Conservation (phyloP, 2,797 vertebrate genomes). For the Phataginus tricuspis region DNA sequence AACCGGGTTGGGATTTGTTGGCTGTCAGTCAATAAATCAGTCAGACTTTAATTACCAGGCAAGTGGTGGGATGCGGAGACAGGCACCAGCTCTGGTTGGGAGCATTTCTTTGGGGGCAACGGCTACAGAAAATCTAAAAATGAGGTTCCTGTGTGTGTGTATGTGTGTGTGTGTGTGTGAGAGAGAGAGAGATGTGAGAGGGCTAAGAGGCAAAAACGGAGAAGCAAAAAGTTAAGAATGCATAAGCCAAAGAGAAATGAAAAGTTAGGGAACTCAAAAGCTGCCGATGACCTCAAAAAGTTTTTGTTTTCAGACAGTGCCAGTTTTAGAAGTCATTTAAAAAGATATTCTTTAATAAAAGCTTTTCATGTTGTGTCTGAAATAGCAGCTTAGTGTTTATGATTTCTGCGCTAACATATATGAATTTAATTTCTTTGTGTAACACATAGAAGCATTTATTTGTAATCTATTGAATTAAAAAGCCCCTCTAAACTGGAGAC, state of each 20-base stretch:
- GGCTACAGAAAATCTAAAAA: slow-evolving; percentile 82
- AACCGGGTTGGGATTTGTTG: slow-evolving; percentile 94
- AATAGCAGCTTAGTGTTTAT: background rate
- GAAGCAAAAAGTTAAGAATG: slow-evolving; percentile 2
- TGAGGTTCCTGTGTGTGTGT: background rate
- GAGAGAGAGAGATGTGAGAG: background rate
- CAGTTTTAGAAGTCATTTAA: background rate
- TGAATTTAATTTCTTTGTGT: background rate
- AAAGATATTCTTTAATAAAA: slow-evolving; percentile 23
- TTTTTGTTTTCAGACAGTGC: slow-evolving; percentile 57
- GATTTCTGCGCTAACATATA: slow-evolving; percentile 23
- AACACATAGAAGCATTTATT: background rate
- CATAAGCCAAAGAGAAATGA: background rate
- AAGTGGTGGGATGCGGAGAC: slow-evolving; percentile 91
- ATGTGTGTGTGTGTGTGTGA: background rate
- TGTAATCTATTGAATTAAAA: slow-evolving; percentile 48
- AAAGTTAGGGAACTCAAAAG: slow-evolving; percentile 48
- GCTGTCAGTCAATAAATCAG: slow-evolving; percentile 98
- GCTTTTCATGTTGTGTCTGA: background rate
- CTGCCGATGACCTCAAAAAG: slow-evolving; percentile 18
- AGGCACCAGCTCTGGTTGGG: slow-evolving; percentile 90
- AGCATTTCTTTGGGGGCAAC: slow-evolving; percentile 90
- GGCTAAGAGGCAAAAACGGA: background rate
- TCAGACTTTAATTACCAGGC: slow-evolving; percentile 96
- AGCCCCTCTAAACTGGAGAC: background rate